Base-by-base conservation (phyloP, 2,888 invertebrate species). In the Tuta absoluta region DNA sequence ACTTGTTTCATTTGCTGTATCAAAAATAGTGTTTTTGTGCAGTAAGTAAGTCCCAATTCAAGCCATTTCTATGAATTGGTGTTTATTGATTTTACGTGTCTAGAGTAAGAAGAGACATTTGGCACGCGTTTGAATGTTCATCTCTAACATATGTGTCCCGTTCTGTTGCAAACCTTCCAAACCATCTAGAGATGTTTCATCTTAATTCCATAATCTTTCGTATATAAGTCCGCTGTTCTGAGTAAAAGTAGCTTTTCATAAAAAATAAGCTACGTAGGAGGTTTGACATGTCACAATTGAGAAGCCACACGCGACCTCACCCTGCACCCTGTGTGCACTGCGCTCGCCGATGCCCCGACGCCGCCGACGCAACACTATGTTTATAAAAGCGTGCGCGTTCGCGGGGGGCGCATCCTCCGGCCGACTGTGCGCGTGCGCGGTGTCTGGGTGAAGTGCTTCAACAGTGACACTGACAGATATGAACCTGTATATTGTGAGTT, bases 401-500 rank as follows among this genome's bases (percentile, higher is more conserved):
- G 65, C 68, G 67, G 56, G 19, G 19, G 45, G 68, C 75, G 74
- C 82, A 81, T 78, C 84, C 77, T 75, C 77, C 69, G 66, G 64
- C 69, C 70, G 69, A 68, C 68, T 66, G 64, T 68, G 74, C 71
- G 76, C 73, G 77, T 66, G 74, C 71, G 72, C 70, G 41, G 53
- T 23, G 8, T 19, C 62, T 33, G 45, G 70, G 71, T 66, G 63
- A 33, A 28, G 28, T n/a, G 24, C 14, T 63, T 41, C 67, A 66
- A 66, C 59, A 65, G 58, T 57, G 38, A 58, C 59, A 62, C 65
- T 65, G 64, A 63, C 58, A 28, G 68, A 75, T 71, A 84, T 85
- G 84, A 76, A 80, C 64, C 73, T 65, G 69, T 66, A 68, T 72
- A 70, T 80, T 64, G 85, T 85, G 69, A 85, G 85, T 85, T 62